These are phyloP conservation scores for Hypomecis punctinalis DNA, from an alignment of 2,888 invertebrate species.

Conservation along the genomic window DNA sequence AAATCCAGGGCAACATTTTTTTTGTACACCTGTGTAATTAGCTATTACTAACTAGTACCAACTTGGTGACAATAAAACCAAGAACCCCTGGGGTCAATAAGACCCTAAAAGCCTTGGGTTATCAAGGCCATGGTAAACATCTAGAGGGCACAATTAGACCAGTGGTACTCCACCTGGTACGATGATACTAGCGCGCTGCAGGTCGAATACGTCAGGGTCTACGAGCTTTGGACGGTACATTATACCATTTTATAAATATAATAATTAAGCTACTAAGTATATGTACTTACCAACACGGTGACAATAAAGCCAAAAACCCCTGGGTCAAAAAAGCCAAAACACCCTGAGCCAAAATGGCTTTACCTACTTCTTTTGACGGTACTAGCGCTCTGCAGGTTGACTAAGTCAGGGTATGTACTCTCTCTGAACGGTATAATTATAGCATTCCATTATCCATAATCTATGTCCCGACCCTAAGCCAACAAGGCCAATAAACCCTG, in stretches of 20 bases:
- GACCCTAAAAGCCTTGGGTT: constrained; percentile 82
- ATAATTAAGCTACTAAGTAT: too few relatives aligned
- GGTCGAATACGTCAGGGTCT: constrained; percentile 88
- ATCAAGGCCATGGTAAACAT: constrained; percentile 88
- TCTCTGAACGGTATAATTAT: constrained; percentile 66
- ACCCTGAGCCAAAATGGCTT: constrained; percentile 87
- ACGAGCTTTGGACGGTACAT: constrained; percentile 73
- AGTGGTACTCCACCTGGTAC: constrained; percentile 88
- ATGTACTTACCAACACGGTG: too few relatives aligned
- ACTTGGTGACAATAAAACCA: too few relatives aligned
- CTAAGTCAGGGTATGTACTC: constrained; percentile 88
- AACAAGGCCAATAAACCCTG: too few relatives aligned
- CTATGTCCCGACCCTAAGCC: too few relatives aligned
- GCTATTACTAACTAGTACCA: too few relatives aligned
- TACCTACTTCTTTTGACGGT: constrained; percentile 88
- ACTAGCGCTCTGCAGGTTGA: constrained; percentile 86
- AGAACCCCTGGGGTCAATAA: too few relatives aligned
- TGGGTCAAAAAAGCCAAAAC: constrained; percentile 90
- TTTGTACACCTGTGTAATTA: too few relatives aligned
- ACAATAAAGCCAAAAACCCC: too few relatives aligned
- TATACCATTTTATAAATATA: too few relatives aligned
- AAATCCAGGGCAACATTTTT: too few relatives aligned
- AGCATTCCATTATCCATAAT: too few relatives aligned
- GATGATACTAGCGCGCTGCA: constrained; percentile 82
- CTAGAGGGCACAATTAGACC: constrained; percentile 82